Evolutionary conservation across 2,888 invertebrate genomes (phyloP), one percentile per base, ranked within the genome.

Genomic region (Ormyrus nitidulus): DNA sequence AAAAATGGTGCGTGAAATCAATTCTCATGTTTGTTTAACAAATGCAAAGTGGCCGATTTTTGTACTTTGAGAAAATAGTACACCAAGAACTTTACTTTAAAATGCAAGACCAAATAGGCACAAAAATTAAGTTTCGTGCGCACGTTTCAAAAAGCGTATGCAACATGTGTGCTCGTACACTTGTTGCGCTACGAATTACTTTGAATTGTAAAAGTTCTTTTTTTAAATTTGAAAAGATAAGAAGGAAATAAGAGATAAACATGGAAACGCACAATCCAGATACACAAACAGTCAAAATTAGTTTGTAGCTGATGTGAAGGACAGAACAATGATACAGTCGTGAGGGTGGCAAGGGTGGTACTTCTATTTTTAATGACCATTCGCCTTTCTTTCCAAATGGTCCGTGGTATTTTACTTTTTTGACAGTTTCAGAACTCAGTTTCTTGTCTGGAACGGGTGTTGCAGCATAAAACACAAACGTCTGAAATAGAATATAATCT

Each of bases 331-430:
- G 94, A 44, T 93, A 92, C 49, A 95, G 91, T 90, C 95, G 94
- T 0, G 95, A 94, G 2, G 95, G 95, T 10, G 95, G 95, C 85
- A 95, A 90, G 7, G 95, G 92, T 5, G 95, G 95, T 73, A 95
- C 92, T 84, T 93, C 93, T 83, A 95, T 92, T 92, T 82, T 94
- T 90, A 59, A 91, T 91, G 92, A 93, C 93, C 68, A 92, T 92
- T 81, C 93, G 54, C 92, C 91, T 11, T 93, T 92, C 0, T 92
- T 92, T 0, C 92, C 92, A 0, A 93, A 93, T 0, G 93, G 93
- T 0, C 94, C 94, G 11, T 6, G 8, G 81, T 94, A 92, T 85
- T 93, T 92, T 6, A 93, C 85, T 70, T 93, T 93, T 19, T 93
- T 88, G 79, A 95, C 92, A 7, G 92, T 90, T 69, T 93, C 92